Evolutionary conservation across 2,888 invertebrate species (phyloP).

Genomic region (Eilema sororculum): DNA sequence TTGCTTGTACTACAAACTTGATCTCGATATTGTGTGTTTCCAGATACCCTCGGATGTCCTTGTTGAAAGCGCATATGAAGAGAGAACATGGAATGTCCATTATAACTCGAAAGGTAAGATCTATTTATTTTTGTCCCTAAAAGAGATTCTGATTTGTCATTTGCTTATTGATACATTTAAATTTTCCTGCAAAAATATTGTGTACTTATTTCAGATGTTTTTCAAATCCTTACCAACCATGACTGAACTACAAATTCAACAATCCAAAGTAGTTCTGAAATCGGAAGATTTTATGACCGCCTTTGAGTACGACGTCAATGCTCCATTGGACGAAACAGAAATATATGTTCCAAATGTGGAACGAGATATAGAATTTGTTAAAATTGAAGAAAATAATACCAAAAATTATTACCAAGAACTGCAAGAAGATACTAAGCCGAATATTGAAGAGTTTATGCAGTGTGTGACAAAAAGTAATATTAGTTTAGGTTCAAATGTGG

Average conservation of each 20-base stretch:
- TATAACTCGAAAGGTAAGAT: conserved; percentile 71
- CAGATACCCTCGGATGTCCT: conserved; percentile 73
- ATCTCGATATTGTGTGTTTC: conserved; percentile 10
- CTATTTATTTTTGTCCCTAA: not conserved
- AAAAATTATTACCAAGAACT: not conserved
- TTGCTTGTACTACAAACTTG: too few relatives aligned
- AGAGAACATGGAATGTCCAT: conserved; percentile 70
- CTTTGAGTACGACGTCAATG: not conserved
- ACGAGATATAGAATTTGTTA: not conserved
- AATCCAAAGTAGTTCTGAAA: conserved; percentile 64
- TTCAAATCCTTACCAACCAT: conserved; percentile 72
- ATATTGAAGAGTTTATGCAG: conserved; percentile 31
- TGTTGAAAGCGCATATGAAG: conserved; percentile 75
- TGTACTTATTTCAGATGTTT: conserved; percentile 68
- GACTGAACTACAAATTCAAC: conserved; percentile 60
- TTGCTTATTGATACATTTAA: too few relatives aligned
- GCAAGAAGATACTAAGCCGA: not conserved
- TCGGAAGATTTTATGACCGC: conserved; percentile 24
- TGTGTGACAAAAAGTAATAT: conserved; percentile 20
- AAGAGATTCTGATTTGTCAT: too few relatives aligned
- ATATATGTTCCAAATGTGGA: not conserved
- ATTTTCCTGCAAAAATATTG: not conserved
- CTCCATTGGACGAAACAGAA: conserved; percentile 20
- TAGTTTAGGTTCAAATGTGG: conserved; percentile 23
- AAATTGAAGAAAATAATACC: not conserved